phyloP scores from a whole-genome alignment of 2,113 vertebrate genomes.

The Nibea albiflora region DNA sequence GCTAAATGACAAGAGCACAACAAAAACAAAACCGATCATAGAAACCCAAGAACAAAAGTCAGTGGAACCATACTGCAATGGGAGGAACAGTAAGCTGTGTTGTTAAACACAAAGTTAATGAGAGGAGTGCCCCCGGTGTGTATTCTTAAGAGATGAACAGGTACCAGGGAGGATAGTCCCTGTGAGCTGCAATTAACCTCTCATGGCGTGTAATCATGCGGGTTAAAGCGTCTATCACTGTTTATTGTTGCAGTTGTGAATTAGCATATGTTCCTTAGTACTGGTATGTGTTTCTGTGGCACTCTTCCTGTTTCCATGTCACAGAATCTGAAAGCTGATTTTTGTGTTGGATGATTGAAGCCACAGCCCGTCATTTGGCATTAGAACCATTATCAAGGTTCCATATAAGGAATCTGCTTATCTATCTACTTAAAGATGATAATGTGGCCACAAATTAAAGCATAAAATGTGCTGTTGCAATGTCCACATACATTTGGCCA shows the following conservation, averaged over 20 bases:
- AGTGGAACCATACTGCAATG: background rate
- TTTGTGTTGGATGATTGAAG: background rate
- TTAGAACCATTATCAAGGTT: background rate
- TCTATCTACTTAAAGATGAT: too few species aligned
- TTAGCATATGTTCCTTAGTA: background rate
- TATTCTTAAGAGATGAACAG: background rate
- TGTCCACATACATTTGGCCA: background rate
- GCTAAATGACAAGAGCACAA: background rate
- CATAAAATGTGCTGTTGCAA: background rate
- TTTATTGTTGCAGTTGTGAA: background rate
- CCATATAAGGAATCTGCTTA: too few species aligned
- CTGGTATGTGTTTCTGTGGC: background rate
- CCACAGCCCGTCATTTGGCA: background rate
- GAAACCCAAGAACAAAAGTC: background rate
- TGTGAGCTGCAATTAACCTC: slow-evolving; percentile 29
- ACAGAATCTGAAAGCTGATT: background rate
- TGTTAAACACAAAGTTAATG: slow-evolving; percentile 19
- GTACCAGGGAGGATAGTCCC: background rate
- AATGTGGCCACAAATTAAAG: background rate
- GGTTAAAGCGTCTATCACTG: slow-evolving; percentile 4
- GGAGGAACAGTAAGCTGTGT: background rate
- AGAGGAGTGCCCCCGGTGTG: slow-evolving; percentile 15
- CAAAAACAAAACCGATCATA: background rate
- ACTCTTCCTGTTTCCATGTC: too few species aligned
- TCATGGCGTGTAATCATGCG: slow-evolving; percentile 4